Conservation (phyloP, 2,888 invertebrate species). For the Zhengitettix transpicula region DNA sequence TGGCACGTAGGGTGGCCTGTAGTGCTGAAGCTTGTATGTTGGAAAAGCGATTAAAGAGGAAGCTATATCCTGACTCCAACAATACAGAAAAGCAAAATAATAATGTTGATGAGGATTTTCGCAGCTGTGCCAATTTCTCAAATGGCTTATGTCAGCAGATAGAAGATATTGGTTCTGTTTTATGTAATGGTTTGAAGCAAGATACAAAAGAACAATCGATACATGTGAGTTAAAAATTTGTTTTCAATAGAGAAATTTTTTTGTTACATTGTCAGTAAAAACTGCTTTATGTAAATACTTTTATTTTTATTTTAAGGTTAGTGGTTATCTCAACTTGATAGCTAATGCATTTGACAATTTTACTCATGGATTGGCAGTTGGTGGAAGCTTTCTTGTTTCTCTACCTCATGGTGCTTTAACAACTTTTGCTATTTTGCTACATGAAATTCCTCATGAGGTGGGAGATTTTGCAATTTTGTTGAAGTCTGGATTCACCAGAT, state of each 20-base stretch:
- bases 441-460: constrained; percentile 98
- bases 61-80: background rate
- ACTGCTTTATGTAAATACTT: background rate
- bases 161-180: background rate
- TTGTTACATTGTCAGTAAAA: background rate
- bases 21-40: background rate
- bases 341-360: constrained; percentile 98
- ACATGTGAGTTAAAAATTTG: background rate
- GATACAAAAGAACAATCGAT: background rate
- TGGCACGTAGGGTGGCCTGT: background rate
- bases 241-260: background rate
- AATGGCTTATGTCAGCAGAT: background rate
- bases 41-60: background rate
- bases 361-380: constrained; percentile 93
- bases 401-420: constrained; percentile 79
- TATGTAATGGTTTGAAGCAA: background rate
- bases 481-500: constrained; percentile 78
- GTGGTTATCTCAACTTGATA: constrained; percentile 82
- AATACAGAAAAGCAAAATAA: background rate
- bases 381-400: constrained; percentile 91
- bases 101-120: background rate
- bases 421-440: constrained; percentile 84
- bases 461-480: constrained; percentile 95
- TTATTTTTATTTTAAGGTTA: constrained; percentile 7
- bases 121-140: background rate